These are phyloP conservation scores for Eulithis testata DNA, from an alignment of 2,888 invertebrate species.

Conservation along the genomic window DNA sequence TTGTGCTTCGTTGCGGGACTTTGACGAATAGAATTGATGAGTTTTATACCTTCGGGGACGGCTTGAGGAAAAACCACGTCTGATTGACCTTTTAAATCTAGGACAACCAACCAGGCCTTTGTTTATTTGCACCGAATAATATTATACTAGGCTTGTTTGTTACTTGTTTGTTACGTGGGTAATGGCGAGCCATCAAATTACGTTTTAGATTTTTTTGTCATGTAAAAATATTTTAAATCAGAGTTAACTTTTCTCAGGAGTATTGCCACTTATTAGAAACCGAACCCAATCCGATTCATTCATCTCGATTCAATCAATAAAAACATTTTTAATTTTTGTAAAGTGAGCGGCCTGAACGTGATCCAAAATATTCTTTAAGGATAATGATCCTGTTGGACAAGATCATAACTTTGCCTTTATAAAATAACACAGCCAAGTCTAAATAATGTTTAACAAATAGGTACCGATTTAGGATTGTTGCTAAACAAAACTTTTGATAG, in stretches of 20 bases:
- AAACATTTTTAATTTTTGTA: no score
- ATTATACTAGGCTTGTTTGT: not conserved
- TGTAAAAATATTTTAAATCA: not conserved
- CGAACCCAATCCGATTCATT: no score
- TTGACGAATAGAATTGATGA: constrained; percentile 31
- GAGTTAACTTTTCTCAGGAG: no score
- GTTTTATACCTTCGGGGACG: constrained; percentile 29
- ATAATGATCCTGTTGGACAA: constrained; percentile 25
- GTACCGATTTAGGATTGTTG: constrained; percentile 43
- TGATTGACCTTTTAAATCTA: constrained; percentile 28
- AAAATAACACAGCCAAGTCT: not conserved
- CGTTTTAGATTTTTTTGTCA: not conserved
- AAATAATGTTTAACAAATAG: constrained; percentile 32
- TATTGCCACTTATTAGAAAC: no score
- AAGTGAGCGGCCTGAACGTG: no score
- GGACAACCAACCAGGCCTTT: constrained; percentile 12
- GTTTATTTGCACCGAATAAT: constrained; percentile 6
- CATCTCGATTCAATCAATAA: no score
- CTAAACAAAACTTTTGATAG: constrained; percentile 50
- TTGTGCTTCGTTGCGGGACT: constrained; percentile 15
- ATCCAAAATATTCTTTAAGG: constrained; percentile 25
- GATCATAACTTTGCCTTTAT: not conserved
- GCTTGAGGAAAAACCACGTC: constrained; percentile 33
- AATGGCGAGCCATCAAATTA: not conserved
- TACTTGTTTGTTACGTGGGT: not conserved